Base-by-base conservation (phyloP, 1,140 invertebrate species). In the Teleopsis dalmanni region DNA sequence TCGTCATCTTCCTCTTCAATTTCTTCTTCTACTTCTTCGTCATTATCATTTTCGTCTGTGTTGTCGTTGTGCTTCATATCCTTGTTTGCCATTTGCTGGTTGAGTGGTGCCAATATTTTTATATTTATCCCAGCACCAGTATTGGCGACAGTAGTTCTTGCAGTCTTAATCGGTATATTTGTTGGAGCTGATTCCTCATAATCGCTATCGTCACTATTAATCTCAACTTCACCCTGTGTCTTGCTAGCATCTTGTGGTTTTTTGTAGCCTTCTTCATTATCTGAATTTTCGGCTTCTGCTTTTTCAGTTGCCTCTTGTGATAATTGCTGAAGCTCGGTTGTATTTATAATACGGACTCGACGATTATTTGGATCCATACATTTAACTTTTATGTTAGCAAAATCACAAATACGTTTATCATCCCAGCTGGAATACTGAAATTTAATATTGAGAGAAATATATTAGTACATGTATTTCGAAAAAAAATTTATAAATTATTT, bases 371-470 rank as follows among this genome's bases (percentile, higher is more conserved):
- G 50, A 52, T 69, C 65, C 52, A 66, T 35, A 22, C 59, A 64
- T 38, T 59, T 69, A 5, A 58, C 65, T 36, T 62, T 63, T 8
- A 69, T 51, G 11, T 54, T 53, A 23, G 63, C 44, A 33, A 66
- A 69, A 41, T 69, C 65, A 16, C 40, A 48, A 13, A 56, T 47
- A 5, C 65, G 55, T 47, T 66, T 56, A 10, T 69, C 65, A 58
- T 69, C 65, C 55, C 65, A 69, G 41, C 63, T 66, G 47, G 65
- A 69, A 23, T 69, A 69, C 65, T 69, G 18, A 1, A 49, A 16
- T 3, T 2, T 29, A 8, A 8, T 29, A 29, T 29, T n/a, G n/a
- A n/a, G n/a, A n/a, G n/a, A n/a, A n/a, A n/a, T n/a, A n/a, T n/a
- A n/a, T n/a, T n/a, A n/a, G n/a, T n/a, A n/a, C n/a, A n/a, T n/a